Conservation (phyloP, 64 coral and sea anemone genomes). For the Montipora cactus region DNA sequence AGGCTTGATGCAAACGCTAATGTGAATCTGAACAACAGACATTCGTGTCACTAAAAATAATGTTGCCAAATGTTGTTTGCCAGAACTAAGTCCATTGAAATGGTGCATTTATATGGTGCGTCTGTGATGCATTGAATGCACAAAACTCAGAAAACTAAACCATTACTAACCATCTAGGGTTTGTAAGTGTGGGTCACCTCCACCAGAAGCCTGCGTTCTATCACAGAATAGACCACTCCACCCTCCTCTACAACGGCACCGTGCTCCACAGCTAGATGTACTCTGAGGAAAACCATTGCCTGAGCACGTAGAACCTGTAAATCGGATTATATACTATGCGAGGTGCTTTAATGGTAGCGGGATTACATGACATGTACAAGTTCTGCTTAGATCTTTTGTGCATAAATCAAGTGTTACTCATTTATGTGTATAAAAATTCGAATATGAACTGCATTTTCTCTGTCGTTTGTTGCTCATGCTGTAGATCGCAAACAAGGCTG, state of each 20-base stretch:
- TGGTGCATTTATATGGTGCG: too few relatives aligned
- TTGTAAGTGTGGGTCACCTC: constrained; percentile 76
- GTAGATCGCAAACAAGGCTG: too few relatives aligned
- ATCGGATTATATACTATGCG: not conserved
- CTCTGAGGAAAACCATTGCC: constrained; percentile 39
- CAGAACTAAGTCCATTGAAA: too few relatives aligned
- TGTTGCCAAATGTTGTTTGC: not conserved
- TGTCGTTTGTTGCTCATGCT: too few relatives aligned
- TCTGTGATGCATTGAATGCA: not conserved
- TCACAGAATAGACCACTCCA: constrained; percentile 67
- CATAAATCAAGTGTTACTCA: too few relatives aligned
- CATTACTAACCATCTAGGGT: constrained; percentile 65
- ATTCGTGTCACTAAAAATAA: not conserved
- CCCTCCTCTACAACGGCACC: constrained; percentile 36
- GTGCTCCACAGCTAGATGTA: not conserved
- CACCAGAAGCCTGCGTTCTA: not conserved
- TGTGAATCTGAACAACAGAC: not conserved
- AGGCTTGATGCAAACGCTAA: not conserved
- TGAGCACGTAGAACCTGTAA: constrained; percentile 18
- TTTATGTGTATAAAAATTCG: too few relatives aligned
- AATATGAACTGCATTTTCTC: too few relatives aligned
- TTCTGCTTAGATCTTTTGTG: too few relatives aligned
- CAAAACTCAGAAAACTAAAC: not conserved
- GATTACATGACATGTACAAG: too few relatives aligned
- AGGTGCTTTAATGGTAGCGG: too few relatives aligned